Evolutionary conservation across 2,113 vertebrate genomes (phyloP), one percentile per base, ranked within the genome.

Genomic region (Psittacara wagleri): DNA sequence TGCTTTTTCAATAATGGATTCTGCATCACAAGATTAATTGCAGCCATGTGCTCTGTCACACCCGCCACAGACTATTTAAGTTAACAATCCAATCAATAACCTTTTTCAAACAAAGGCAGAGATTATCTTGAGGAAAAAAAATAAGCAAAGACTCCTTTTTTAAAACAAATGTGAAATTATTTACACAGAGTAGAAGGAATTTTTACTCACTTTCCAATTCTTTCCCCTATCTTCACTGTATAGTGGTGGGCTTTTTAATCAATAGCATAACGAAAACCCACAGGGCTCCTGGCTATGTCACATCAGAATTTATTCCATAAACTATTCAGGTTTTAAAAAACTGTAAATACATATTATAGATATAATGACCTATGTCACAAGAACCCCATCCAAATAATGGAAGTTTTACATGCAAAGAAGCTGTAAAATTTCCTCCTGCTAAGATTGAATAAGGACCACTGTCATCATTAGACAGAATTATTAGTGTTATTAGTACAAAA

Each of bases 61-160:
- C 89, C 92, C 83, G 88, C 91, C 85, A 95, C 95, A 97, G 96
- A 95, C 96, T 95, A 94, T 95, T 95, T 95, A 96, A 96, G 78
- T 96, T 96, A 97, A 97, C 96, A 96, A 93, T 86, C 83, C 91
- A 97, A 97, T 97, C 96, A 97, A 96, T 97, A 97, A 96, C 83
- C 87, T 94, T 96, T 94, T 93, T 83, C 89, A 97, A 96, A 95
- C 91, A 96, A 96, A 92, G 70, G 75, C 83, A 86, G 89, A 91
- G 77, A 95, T 92, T 68, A 94, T 92, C 88, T 89, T 62, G 70
- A 89, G 74, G 3, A 2, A 2, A n/a, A 85, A 92, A 95, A 91
- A 87, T n/a, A 94, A 95, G 75, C 46, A 94, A 79, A 84, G 57
- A 24, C 11, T 83, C 57, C 44, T 83, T 92, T 83, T 57, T 82